phyloP scores from a whole-genome alignment of 2,888 invertebrate genomes.

The Diarsia brunnea region DNA sequence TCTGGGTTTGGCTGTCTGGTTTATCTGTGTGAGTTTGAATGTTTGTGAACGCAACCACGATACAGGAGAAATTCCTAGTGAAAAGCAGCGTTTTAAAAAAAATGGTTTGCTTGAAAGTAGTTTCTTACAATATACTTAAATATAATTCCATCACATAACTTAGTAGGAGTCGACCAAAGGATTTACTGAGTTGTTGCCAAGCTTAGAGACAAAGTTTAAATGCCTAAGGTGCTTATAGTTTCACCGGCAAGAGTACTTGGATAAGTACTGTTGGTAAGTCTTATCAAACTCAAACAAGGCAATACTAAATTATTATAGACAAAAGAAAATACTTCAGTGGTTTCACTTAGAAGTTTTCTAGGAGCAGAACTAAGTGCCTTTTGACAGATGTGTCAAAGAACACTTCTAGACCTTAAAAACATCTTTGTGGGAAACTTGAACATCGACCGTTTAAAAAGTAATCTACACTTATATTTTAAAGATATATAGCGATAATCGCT shows the following conservation, averaged over 20 bases:
- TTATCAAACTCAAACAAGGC: background rate
- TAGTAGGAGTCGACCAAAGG: background rate
- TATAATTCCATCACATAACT: background rate
- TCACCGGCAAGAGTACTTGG: background rate
- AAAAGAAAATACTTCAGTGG: background rate
- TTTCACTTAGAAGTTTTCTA: background rate
- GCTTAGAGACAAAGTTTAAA: slow-evolving; percentile 12
- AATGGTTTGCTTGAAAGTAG: background rate
- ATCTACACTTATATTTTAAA: no score
- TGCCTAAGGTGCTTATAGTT: slow-evolving; percentile 14
- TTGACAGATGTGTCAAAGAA: background rate
- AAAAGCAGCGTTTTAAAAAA: no score
- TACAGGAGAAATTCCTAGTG: background rate
- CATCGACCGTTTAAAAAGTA: background rate
- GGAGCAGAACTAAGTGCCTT: background rate
- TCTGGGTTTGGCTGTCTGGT: background rate
- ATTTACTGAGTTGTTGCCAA: background rate
- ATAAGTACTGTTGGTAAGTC: slow-evolving; percentile 11
- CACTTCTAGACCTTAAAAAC: background rate
- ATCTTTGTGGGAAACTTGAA: background rate
- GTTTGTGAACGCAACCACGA: background rate
- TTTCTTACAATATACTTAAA: background rate
- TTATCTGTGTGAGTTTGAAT: background rate
- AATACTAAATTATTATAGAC: background rate
- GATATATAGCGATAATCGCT: no score